Percentiles rank a stretch among this genome's conserved stretches.
Evolutionary conservation across 2,888 invertebrate genomes (phyloP).

Genomic region (Spisula solida): DNA sequence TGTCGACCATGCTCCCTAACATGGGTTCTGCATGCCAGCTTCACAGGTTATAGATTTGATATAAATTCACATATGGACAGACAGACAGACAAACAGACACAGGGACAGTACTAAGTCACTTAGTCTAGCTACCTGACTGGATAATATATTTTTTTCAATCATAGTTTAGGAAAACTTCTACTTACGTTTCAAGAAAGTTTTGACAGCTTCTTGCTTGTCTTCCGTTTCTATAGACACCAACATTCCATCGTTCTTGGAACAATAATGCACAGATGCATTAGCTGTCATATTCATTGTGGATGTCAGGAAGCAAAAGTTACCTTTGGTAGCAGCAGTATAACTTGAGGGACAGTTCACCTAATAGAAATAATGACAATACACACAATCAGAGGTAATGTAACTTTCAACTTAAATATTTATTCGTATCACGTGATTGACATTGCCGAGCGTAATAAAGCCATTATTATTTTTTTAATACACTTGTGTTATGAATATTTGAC

Average conservation of each 20-base stretch:
- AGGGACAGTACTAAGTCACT: not conserved
- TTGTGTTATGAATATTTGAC: too few species aligned
- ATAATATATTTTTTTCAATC: too few species aligned
- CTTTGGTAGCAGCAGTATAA: slow-evolving; percentile 49
- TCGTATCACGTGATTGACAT: too few species aligned
- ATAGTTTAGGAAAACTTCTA: not conserved
- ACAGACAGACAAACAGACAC: not conserved
- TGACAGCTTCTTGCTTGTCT: slow-evolving; percentile 55
- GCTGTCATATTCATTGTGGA: slow-evolving; percentile 45
- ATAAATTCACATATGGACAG: not conserved
- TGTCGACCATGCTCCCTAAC: too few species aligned
- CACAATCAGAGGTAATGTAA: not conserved
- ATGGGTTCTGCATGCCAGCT: too few species aligned
- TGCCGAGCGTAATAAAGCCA: too few species aligned
- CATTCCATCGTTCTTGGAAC: slow-evolving; percentile 44
- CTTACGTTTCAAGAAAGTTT: slow-evolving; percentile 59
- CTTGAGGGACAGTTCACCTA: slow-evolving; percentile 40
- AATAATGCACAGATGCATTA: slow-evolving; percentile 31
- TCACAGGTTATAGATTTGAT: too few species aligned
- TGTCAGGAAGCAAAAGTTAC: slow-evolving; percentile 54
- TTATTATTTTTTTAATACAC: too few species aligned
- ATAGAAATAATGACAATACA: not conserved
- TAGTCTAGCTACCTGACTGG: too few species aligned
- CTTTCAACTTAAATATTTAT: not conserved
- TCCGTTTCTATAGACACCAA: slow-evolving; percentile 50